Evolutionary conservation across 2,888 invertebrate genomes (phyloP), one percentile per base, ranked within the genome.

Genomic region (Diadegma fenestrale): DNA sequence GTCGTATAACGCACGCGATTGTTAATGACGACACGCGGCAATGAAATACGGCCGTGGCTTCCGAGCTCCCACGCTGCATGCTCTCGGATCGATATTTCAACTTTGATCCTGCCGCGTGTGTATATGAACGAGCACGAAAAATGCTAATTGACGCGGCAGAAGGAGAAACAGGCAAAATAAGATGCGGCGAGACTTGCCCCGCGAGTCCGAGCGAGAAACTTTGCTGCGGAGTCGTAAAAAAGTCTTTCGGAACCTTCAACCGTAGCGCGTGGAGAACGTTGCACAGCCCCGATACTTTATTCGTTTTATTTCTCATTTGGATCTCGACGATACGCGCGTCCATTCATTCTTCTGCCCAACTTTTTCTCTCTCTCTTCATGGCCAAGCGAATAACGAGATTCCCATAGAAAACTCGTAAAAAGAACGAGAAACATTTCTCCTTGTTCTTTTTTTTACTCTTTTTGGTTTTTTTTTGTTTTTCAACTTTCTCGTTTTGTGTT

Each of bases 131-230:
- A 82, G 75, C 78, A 85, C 81, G 82, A 85, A 82, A 82, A 80
- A 84, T 85, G 85, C 82, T 82, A 85, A 85, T 85, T 82, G 85
- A 80, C 82, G 80, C 82, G 80, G 17, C 12, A 17, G 43, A 51
- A 51, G 26, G 71, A 76, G 82, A 82, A 85, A 82, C 77, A 75
- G 0, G 0, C 8, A 37, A 37, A 10, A 37, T 7, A 33, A 33
- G 33, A 33, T 0, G 10, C 10, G 37, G 33, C 33, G 33, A 19
- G 54, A 82, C 79, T 80, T 61, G 12, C 33, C 0, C 1, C 3
- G 33, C 41, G 61, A 82, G 79, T 82, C 71, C 76, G 71, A 5
- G 82, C 66, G 82, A 72, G 80, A 73, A 85, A 82, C 85, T 77
- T 80, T 73, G 76, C 51, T 33, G 33, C 45, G 58, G 71, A 63